phyloP scores from a whole-genome alignment of 1,140 invertebrate species.

The Trichonephila clavipes region DNA sequence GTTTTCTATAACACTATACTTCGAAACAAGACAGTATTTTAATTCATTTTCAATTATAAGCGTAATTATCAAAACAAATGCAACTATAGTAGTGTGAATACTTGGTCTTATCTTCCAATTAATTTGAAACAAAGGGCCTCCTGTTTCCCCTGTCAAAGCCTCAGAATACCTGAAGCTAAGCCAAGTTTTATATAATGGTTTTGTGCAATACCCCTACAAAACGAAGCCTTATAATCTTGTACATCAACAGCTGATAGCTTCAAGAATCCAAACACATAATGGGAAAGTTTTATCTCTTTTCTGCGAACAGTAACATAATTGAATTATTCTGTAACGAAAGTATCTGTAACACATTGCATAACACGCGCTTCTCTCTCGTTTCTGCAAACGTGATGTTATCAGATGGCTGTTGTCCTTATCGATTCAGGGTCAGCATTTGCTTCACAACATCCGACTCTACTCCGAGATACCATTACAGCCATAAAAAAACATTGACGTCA shows the following conservation, averaged over 20 bases:
- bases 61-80: neutral
- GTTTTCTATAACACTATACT: no score
- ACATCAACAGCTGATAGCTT: neutral
- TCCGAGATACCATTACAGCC: neutral
- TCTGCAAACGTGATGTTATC: neutral
- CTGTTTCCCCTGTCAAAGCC: neutral
- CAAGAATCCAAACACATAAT: neutral
- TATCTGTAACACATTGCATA: neutral
- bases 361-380: neutral
- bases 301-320: neutral
- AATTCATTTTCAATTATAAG: neutral
- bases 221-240: neutral
- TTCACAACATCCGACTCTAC: neutral
- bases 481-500: neutral
- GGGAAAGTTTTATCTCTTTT: neutral
- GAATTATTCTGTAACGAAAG: neutral
- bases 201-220: neutral
- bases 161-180: neutral
- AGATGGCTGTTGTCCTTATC: neutral
- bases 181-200: conserved; percentile 17
- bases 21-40: no score
- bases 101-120: neutral
- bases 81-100: neutral
- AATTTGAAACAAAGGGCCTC: conserved; percentile 7
- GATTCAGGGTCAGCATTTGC: neutral